phyloP scores from a whole-genome alignment of 2,888 invertebrate genomes.

The Ctena decussata region DNA sequence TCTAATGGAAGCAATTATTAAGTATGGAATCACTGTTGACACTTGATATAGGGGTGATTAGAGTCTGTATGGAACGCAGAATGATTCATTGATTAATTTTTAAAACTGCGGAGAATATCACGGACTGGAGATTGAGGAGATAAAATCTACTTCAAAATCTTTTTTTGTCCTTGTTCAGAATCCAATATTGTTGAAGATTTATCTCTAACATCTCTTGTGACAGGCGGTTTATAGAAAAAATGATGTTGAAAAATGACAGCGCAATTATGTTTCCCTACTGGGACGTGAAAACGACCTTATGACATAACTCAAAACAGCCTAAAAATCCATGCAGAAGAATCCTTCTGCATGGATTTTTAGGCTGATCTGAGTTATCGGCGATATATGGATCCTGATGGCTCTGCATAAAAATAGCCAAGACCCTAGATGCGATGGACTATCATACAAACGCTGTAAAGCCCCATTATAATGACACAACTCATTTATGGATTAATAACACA shows the following conservation, averaged over 20 bases:
- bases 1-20: conserved; percentile 7
- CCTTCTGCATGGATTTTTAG: too few relatives aligned
- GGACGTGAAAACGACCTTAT: too few relatives aligned
- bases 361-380: too few relatives aligned
- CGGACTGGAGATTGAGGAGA: background rate
- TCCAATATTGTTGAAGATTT: background rate
- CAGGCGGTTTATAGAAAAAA: background rate
- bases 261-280: background rate
- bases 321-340: too few relatives aligned
- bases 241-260: background rate
- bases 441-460: too few relatives aligned
- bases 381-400: too few relatives aligned
- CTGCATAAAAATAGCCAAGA: too few relatives aligned
- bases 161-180: background rate
- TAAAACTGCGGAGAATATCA: background rate
- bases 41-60: background rate
- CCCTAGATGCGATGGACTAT: too few relatives aligned
- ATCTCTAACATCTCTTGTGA: background rate
- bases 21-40: background rate
- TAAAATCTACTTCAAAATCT: background rate
- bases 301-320: too few relatives aligned
- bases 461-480: too few relatives aligned
- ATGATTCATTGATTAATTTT: background rate
- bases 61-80: background rate
- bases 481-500: too few relatives aligned